These are phyloP conservation scores for Microchrysa polita DNA, from an alignment of 2,888 invertebrate genomes.

Conservation along the genomic window DNA sequence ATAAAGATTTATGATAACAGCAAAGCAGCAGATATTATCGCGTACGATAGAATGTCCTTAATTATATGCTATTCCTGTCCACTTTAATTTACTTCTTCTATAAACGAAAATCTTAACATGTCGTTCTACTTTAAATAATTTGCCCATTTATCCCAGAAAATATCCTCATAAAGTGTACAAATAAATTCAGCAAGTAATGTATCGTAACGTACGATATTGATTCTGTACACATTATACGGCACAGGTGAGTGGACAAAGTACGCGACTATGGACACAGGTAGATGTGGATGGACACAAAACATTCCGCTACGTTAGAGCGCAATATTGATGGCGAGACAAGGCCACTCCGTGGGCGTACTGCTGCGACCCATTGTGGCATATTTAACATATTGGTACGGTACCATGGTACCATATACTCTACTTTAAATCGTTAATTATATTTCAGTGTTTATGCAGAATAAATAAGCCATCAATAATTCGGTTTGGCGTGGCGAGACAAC, in stretches of 20 bases:
- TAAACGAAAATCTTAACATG: too few species aligned
- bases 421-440: conserved; percentile 55
- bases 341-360: conserved; percentile 54
- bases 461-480: conserved; percentile 55
- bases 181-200: neutral
- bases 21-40: too few species aligned
- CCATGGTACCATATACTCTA: conserved; percentile 48
- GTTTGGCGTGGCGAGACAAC: conserved; percentile 55
- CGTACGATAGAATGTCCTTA: too few species aligned
- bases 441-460: conserved; percentile 55
- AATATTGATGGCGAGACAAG: conserved; percentile 51
- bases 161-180: neutral
- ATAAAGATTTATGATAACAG: too few species aligned
- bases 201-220: neutral
- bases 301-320: conserved; percentile 40
- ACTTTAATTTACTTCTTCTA: too few species aligned
- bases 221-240: conserved; percentile 6
- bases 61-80: too few species aligned
- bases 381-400: neutral
- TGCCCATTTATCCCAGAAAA: too few species aligned
- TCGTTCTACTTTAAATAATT: too few species aligned
- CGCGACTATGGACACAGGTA: conserved; percentile 46
- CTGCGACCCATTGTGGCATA: conserved; percentile 44
- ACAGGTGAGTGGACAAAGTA: conserved; percentile 24
- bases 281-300: conserved; percentile 50